Evolutionary conservation across 2,113 vertebrate species (phyloP).

Genomic region (Indri indri): DNA sequence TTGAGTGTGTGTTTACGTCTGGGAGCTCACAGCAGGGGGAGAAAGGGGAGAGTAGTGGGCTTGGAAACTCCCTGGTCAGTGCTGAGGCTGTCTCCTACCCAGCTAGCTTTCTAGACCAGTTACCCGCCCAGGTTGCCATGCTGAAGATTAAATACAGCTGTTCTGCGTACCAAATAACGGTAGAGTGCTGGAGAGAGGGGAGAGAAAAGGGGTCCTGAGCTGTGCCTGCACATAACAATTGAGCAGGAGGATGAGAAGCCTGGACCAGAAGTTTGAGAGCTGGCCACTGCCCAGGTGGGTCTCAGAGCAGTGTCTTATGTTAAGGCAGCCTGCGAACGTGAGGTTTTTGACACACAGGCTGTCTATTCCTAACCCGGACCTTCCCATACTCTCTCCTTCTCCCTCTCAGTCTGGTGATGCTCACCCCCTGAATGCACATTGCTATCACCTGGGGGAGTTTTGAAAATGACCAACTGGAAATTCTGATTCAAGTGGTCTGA

Average conservation of each 20-base stretch:
- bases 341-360: not conserved
- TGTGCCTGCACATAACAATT: not conserved
- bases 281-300: not conserved
- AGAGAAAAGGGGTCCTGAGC: not conserved
- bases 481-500: not conserved
- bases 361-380: not conserved
- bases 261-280: not conserved
- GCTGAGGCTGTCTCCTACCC: not conserved
- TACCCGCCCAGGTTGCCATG: not conserved
- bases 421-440: not conserved
- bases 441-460: not conserved
- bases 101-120: not conserved
- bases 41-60: not conserved
- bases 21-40: constrained; percentile 9
- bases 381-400: not conserved
- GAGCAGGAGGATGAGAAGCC: not conserved
- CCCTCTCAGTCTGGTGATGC: not conserved
- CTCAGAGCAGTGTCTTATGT: accelerated
- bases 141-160: not conserved
- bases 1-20: constrained; percentile 47
- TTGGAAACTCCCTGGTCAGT: not conserved
- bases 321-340: not conserved
- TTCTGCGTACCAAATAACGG: not conserved
- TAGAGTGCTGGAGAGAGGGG: too few species aligned
- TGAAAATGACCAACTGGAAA: not conserved